Evolutionary conservation across 2,797 vertebrate genomes (phyloP).

Genomic region (Sciurus vulgaris): DNA sequence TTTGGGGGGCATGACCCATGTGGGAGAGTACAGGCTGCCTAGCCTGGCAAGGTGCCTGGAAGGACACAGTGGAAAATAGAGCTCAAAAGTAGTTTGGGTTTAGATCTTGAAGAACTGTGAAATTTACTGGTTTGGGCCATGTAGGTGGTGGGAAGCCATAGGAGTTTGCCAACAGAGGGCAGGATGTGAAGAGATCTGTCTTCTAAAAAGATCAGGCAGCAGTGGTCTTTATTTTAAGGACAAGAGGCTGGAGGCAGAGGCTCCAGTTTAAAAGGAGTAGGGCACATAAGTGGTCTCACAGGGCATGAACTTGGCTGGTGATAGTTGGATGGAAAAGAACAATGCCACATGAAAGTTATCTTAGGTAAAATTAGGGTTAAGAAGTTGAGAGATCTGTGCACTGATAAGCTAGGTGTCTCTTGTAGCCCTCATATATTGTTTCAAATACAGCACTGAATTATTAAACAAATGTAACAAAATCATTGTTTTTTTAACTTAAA

Average conservation of each 20-base stretch:
- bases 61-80: neutral
- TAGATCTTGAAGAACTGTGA: neutral
- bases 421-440: neutral
- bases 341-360: neutral
- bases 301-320: neutral
- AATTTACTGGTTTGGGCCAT: neutral
- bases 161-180: neutral
- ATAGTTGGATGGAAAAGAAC: neutral
- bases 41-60: neutral
- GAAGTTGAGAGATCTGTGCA: neutral
- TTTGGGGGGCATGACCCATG: neutral
- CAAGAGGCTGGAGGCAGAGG: neutral
- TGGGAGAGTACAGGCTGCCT: neutral
- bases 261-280: neutral
- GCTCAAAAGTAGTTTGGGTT: neutral
- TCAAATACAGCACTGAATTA: neutral
- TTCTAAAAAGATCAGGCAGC: neutral
- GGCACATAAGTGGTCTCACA: neutral
- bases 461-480: conserved; percentile 21
- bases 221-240: neutral
- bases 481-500: neutral
- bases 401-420: neutral
- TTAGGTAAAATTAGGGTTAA: neutral
- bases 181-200: neutral
- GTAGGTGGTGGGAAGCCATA: neutral